Evolutionary conservation across 2,113 vertebrate species (phyloP), one percentile per base, ranked within the genome.

Genomic region (Pygoscelis antarcticus): DNA sequence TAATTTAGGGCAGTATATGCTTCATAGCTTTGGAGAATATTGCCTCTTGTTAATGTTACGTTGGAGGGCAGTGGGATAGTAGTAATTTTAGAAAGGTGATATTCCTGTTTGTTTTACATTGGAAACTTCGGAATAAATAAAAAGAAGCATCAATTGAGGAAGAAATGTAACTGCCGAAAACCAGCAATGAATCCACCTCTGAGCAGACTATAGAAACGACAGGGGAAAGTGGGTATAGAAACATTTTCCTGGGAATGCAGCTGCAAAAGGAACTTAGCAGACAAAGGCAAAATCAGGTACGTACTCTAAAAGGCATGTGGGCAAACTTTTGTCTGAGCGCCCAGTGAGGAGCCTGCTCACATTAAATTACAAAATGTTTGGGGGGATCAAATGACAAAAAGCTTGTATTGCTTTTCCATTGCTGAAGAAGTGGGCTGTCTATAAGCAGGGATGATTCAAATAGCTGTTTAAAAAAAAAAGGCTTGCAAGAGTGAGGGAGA

Each of bases 1-100:
- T 98, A 98, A 98, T 98, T 98, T 98, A 98, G 97, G 98, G 95
- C 98, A 98, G 96, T 96, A 97, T 97, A 97, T 97, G 98, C 97
- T 98, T 98, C 96, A 96, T 95, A 97, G 98, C 97, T 97, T 98
- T 96, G 97, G 93, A 97, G 98, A 98, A 98, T 98, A 98, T 98
- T 98, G 98, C 95, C 96, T 98, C 92, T 89, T 75, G 61, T 95
- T 98, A 98, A 98, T 98, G 98, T 96, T 96, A 89, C 97, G 93
- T 97, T 38, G 89, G 98, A 96, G 96, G 95, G 96, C 93, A 96
- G 96, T 95, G 94, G 96, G 97, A 97, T 93, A 98, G 98, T 90
- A 96, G 97, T 97, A 76, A 98, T 98, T 98, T 98, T 88, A 96
- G 96, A 66, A 97, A 98, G 98, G 97, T 97, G 97, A 91, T 95